phyloP scores from a whole-genome alignment of 2,113 vertebrate species.

The Charina bottae region DNA sequence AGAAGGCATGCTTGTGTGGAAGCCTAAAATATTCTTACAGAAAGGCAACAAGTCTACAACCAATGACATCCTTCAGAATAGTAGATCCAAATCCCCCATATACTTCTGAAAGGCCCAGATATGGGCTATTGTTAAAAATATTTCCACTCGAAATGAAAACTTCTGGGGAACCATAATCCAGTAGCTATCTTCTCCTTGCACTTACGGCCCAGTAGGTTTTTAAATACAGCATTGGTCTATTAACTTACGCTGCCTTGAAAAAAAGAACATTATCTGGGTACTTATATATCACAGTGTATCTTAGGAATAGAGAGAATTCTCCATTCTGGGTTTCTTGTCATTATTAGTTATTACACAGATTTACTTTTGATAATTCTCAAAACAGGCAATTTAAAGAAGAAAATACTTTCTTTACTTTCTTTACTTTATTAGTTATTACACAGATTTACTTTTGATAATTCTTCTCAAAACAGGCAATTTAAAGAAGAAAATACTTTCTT shows the following conservation, averaged over 20 bases:
- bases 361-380: no score
- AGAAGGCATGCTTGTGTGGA: background rate
- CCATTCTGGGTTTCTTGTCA: background rate
- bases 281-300: background rate
- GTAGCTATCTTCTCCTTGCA: no score
- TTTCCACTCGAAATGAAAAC: no score
- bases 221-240: no score
- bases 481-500: background rate
- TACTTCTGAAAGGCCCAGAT: background rate
- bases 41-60: background rate
- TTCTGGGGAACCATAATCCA: no score
- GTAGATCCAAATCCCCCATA: background rate
- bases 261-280: background rate
- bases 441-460: constrained; percentile 3
- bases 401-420: background rate
- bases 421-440: background rate
- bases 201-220: no score
- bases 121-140: no score
- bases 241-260: background rate
- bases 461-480: background rate
- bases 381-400: background rate
- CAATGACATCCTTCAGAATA: background rate
- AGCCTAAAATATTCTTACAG: background rate
- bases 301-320: background rate
- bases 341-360: background rate